Percentiles rank a stretch among this genome's conserved stretches.
These are phyloP conservation scores for Callosobruchus maculatus DNA, from an alignment of 2,888 invertebrate genomes.

Conservation along the genomic window DNA sequence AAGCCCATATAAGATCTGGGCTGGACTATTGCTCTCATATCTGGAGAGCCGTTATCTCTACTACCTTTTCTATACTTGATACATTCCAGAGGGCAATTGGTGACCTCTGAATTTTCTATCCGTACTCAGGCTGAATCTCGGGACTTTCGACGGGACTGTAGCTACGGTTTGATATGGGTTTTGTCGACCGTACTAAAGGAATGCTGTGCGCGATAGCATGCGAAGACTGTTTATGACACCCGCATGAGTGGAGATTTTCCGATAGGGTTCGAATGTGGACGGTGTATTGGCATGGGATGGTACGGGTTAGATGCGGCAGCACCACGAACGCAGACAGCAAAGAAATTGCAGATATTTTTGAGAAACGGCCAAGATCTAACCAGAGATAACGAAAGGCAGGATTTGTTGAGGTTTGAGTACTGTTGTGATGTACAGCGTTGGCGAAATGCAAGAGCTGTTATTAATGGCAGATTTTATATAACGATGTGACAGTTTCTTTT, in stretches of 20 bases:
- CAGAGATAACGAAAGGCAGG: not conserved
- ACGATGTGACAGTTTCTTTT: no score
- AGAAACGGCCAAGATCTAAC: not conserved
- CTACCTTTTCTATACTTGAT: no score
- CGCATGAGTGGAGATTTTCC: not conserved
- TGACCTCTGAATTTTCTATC: no score
- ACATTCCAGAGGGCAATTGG: no score
- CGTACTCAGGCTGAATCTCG: no score
- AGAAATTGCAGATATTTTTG: not conserved
- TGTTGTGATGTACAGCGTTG: not conserved
- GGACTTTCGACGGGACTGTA: no score
- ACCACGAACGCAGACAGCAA: not conserved
- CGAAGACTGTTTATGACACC: not conserved
- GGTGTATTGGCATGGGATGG: not conserved
- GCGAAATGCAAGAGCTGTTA: no score
- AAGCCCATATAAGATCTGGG: no score
- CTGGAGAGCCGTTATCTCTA: no score
- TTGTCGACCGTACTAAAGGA: not conserved
- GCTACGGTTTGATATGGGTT: no score
- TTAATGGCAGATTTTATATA: no score
- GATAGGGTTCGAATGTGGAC: not conserved
- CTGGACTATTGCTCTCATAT: no score
- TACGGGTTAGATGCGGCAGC: not conserved
- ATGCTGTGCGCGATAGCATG: not conserved
- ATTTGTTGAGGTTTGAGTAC: not conserved